phyloP scores from a whole-genome alignment of 1,140 invertebrate genomes.

The Branchinecta lindahli region DNA sequence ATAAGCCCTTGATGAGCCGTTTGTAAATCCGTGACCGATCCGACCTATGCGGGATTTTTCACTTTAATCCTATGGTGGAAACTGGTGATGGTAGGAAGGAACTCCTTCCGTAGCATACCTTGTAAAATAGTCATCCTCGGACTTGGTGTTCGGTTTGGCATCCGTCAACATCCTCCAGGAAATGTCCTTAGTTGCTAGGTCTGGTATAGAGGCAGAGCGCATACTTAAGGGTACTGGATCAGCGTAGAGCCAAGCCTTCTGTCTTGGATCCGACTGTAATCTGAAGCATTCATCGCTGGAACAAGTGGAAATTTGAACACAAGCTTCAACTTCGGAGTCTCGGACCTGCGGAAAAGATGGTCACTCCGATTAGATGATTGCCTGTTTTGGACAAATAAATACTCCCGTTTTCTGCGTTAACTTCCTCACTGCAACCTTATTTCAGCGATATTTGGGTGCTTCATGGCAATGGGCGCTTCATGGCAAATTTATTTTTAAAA shows the following conservation, averaged over 20 bases:
- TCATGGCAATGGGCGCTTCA: no score
- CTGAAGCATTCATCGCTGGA: background rate
- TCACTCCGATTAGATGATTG: no score
- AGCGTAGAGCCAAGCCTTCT: background rate
- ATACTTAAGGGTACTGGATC: background rate
- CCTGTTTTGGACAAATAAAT: no score
- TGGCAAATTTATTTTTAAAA: no score
- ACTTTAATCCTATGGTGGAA: no score
- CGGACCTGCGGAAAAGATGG: background rate
- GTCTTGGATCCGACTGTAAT: background rate
- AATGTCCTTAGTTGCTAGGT: background rate
- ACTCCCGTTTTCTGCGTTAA: no score
- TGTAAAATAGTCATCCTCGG: background rate
- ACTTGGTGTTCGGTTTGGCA: background rate
- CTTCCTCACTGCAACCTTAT: no score
- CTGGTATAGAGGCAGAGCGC: background rate
- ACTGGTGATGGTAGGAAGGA: no score
- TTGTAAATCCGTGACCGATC: no score
- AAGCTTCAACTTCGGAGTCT: background rate
- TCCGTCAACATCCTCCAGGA: constrained; percentile 3
- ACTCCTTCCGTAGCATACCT: background rate
- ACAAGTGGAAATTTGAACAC: background rate
- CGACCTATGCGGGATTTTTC: no score
- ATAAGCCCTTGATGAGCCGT: no score
- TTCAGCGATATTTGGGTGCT: no score